Evolutionary conservation across 2,888 invertebrate species (phyloP).

Genomic region (Tetragonisca angustula): DNA sequence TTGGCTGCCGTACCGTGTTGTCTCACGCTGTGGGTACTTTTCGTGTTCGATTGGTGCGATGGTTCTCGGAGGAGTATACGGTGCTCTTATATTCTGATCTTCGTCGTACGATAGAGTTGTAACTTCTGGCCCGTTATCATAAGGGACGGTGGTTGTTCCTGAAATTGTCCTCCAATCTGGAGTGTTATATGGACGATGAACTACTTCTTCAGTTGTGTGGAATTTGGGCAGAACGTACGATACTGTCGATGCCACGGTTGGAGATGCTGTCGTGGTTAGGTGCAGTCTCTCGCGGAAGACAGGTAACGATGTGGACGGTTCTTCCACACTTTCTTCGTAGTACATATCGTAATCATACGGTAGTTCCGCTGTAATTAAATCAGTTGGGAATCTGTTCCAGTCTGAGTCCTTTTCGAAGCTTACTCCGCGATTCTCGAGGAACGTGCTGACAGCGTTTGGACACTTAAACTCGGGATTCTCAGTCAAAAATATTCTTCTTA

Average conservation of each 20-base stretch:
- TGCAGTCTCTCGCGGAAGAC: conserved; percentile 29
- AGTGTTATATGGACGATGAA: conserved; percentile 11
- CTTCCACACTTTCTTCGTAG: background rate
- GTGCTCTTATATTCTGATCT: background rate
- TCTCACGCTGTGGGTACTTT: background rate
- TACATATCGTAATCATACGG: background rate
- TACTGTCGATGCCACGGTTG: background rate
- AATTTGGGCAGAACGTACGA: background rate
- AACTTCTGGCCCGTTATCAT: background rate
- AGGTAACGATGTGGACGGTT: background rate
- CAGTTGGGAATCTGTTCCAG: conserved; percentile 71
- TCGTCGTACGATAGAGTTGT: background rate
- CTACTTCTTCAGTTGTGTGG: conserved; percentile 43
- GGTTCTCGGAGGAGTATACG: conserved; percentile 9
- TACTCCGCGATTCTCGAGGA: conserved; percentile 69
- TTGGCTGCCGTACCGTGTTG: background rate
- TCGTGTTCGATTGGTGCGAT: conserved; percentile 6
- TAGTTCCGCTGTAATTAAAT: conserved; percentile 43
- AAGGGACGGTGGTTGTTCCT: background rate
- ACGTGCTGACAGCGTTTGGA: conserved; percentile 74
- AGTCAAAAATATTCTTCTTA: conserved; percentile 76
- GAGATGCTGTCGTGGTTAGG: background rate
- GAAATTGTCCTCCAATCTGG: conserved; percentile 10
- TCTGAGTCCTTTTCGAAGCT: conserved; percentile 75
- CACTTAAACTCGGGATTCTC: conserved; percentile 79